Evolutionary conservation across 2,888 invertebrate species (phyloP), one percentile per base, ranked within the genome.

Genomic region (Calliopum simillimum): DNA sequence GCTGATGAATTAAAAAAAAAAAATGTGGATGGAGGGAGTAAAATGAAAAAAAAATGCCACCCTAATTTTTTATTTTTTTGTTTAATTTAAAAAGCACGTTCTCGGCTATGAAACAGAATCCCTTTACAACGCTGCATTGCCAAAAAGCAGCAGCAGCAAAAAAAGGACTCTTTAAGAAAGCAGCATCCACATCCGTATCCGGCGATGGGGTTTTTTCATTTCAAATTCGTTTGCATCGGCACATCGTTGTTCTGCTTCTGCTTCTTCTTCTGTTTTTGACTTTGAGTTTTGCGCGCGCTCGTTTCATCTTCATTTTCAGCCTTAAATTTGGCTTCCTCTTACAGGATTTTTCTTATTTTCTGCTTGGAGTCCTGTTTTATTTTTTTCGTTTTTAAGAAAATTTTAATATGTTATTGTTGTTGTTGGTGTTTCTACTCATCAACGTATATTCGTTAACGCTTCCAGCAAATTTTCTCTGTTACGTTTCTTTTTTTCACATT

Each of bases 41-140:
- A 33, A 33, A 33, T 33, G 33, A 33, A 33, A 12, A 46, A n/a
- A 21, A 25, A 58, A 58, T 58, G 58, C 58, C 58, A 58, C 58
- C 58, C 58, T 41, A 12, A 33, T 25, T 41, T 49, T 63, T 46
- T 41, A 4, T 41, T 61, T 41, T 43, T 41, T 41, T 44, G 49
- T 63, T 25, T 51, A 47, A 51, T 47, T 63, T 63, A 16, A 63
- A 51, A 51, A 62, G 62, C 62, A 47, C 21, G 49, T 19, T 63
- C 63, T 33, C 33, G 8, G 8, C 33, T 33, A 33, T 8, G 33
- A 33, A 33, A 33, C 8, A 33, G 8, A 33, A 33, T 33, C 33
- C 33, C 33, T 33, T 33, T 33, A 33, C 33, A 33, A 33, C 33
- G 33, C 33, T 33, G n/a, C n/a, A n/a, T 33, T 33, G 5, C 33